Conservation (phyloP, 1,140 invertebrate genomes). For the Melanaphis sacchari region DNA sequence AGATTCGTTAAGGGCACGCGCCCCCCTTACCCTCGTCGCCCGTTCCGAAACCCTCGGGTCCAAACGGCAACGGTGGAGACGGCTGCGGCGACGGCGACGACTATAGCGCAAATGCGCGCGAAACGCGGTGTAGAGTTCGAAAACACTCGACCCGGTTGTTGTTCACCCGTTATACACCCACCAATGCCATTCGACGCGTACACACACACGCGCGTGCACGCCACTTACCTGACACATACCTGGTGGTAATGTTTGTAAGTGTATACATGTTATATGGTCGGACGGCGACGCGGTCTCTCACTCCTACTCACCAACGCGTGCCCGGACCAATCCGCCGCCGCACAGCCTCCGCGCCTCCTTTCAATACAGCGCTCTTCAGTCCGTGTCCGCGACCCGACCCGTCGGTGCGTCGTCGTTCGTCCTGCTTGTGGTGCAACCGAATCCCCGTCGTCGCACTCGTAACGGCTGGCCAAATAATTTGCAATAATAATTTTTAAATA, state of each 20-base stretch:
- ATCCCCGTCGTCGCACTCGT: not conserved
- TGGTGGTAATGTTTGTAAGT: constrained; percentile 54
- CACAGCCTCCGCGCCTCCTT: constrained; percentile 25
- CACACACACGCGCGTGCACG: not conserved
- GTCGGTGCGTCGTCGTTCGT: constrained; percentile 40
- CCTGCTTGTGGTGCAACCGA: not conserved
- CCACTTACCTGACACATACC: constrained; percentile 44
- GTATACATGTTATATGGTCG: constrained; percentile 34
- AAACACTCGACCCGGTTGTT: constrained; percentile 50
- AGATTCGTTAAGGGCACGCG: not conserved
- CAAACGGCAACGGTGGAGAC: not conserved
- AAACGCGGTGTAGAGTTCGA: constrained; percentile 24
- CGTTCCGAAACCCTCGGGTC: not conserved
- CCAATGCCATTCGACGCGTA: constrained; percentile 40
- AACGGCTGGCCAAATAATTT: not conserved
- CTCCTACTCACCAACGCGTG: constrained; percentile 49
- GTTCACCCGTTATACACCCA: constrained; percentile 48
- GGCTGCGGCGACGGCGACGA: not conserved
- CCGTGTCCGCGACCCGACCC: constrained; percentile 52
- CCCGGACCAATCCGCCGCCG: constrained; percentile 43
- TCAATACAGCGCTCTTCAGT: constrained; percentile 39
- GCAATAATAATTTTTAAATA: not conserved
- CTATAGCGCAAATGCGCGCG: not conserved
- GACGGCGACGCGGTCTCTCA: constrained; percentile 36
- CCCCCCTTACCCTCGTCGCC: not conserved